Evolutionary conservation across 2,888 invertebrate species (phyloP), one percentile per base, ranked within the genome.

Genomic region (Helicoverpa assulta): DNA sequence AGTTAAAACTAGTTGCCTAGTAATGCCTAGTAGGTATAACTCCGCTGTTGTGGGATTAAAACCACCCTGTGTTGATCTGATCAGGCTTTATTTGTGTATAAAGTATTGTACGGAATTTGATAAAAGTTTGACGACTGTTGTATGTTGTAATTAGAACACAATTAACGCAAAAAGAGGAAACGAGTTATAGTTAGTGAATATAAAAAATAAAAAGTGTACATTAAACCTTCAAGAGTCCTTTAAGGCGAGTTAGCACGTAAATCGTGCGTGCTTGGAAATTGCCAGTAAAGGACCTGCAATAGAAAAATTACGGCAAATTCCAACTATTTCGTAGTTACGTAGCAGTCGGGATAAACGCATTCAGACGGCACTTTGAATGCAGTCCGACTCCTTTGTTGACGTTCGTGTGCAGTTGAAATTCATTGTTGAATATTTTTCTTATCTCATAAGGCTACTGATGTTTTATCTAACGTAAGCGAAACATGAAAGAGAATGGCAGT

Each of bases 381-480:
- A 50, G 16, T 0, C 16, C 8, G 14, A n/a, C 1, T 33, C 66
- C 16, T 18, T 2, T n/a, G 4, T n/a, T 21, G 40, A 29, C 6
- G 10, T 56, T 33, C 8, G 5, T 29, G 43, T 57, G 14, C 21
- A 52, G 12, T 56, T 69, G 14, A 7, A 54, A 55, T 18, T 65
- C 2, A 21, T 29, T 14, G 47, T 47, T 47, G 47, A 47, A 47
- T 50, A 50, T 50, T 18, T 50, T 50, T 18, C 50, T 21, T 54
- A 0, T 18, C 0, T 52, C 7, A 53, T 33, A 33, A 16, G 1
- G n/a, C 8, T 29, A 51, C 1, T 33, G n/a, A 3, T 6, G 7
- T 54, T 52, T 50, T 33, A 51, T 55, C 40, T 52, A 51, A 52
- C 51, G 18, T 52, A 47, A 47, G 47, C 47, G 47, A 47, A 47